Evolutionary conservation across 2,113 vertebrate genomes (phyloP), one percentile per base, ranked within the genome.

Genomic region (Capreolus pygargus): DNA sequence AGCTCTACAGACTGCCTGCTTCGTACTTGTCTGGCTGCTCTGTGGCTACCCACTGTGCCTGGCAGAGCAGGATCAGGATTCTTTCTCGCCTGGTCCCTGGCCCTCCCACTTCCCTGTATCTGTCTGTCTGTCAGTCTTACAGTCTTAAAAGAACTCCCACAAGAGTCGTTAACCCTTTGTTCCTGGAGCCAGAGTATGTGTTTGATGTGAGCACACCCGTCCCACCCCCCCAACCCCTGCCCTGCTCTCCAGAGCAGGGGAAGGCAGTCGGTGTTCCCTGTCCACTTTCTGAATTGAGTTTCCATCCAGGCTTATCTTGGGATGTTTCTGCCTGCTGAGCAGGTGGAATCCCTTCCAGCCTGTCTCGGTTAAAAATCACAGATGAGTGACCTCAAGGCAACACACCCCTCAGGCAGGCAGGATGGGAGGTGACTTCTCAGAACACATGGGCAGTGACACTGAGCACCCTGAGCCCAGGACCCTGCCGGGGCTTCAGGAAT

Each of bases 401-500:
- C 61, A 4, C 45, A 23, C 45, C 6, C 33, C 30, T 54, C 28
- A 0, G 1, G 4, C 28, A 1, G 16, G 15, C 14, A 84, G 36
- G 25, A 3, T n/a, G n/a, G 25, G 43, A 14, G 10, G 50, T 43
- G 5, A 25, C 57, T 23, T 58, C 67, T 28, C 90, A 2, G 30
- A 14, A n/a, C 57, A 27, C 43, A 10, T 5, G 0, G 16, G n/a
- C 87, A 39, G 28, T 25, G 57, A 19, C 11, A 0, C 16, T 23
- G 57, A 57, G 78, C 86, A 9, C 30, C 43, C 25, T 14, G 28
- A 83, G 10, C 23, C 60, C 10, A 27, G 1, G 12, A 47, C 45
- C 55, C n/a, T 6, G 0, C 1, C 0, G 10, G 19, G 23, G 6
- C 45, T 13, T 54, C 9, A 9, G 36, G 39, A 52, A 11, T 0